Evolutionary conservation across 2,888 invertebrate genomes (phyloP).

Genomic region (Pollenia angustigena): DNA sequence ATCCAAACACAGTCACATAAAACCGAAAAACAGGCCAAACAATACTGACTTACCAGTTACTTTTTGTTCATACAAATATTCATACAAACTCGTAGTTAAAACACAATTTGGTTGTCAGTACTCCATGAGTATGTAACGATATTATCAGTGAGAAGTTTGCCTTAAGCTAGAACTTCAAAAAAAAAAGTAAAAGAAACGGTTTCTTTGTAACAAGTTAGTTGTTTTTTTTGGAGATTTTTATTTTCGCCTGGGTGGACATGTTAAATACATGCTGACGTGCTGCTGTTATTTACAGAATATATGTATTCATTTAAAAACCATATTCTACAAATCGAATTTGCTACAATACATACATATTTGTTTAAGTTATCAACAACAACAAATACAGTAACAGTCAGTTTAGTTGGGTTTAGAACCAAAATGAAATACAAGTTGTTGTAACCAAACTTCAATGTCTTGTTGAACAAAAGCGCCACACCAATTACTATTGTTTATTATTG

Average conservation of each 20-base stretch:
- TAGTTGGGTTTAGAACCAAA: constrained; percentile 19
- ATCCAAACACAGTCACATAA: constrained; percentile 43
- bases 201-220: constrained; percentile 42
- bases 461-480: constrained; percentile 53
- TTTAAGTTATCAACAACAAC: constrained; percentile 21
- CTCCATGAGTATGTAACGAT: constrained; percentile 38
- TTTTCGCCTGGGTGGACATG: constrained; percentile 67
- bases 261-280: constrained; percentile 65
- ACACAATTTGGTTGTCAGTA: constrained; percentile 46
- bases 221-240: constrained; percentile 34
- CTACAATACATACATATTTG: constrained; percentile 3
- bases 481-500: constrained; percentile 39
- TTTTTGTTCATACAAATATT: constrained; percentile 35
- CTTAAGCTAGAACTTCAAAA: constrained; percentile 55
- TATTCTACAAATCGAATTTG: constrained; percentile 50
- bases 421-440: constrained; percentile 14
- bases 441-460: constrained; percentile 3
- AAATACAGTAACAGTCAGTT: background rate
- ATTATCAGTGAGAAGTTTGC: constrained; percentile 49
- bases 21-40: constrained; percentile 6
- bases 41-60: constrained; percentile 19
- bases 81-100: background rate
- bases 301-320: constrained; percentile 37
- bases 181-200: constrained; percentile 34
- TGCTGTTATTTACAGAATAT: constrained; percentile 55